phyloP scores from a whole-genome alignment of 2,113 vertebrate genomes.

The Salminus brasiliensis region DNA sequence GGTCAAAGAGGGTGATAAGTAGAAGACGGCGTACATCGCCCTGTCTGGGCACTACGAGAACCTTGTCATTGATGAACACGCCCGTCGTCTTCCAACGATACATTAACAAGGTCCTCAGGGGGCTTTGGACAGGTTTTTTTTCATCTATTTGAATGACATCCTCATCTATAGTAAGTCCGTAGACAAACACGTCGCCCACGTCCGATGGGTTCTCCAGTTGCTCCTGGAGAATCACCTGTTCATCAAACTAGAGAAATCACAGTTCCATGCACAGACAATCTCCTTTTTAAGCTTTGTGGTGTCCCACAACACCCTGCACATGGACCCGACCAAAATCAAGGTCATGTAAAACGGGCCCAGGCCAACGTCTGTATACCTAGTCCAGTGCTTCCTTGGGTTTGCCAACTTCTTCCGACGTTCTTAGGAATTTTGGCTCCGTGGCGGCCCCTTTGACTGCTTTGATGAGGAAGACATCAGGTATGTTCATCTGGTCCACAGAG shows the following conservation, averaged over 20 bases:
- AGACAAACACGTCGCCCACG: neutral
- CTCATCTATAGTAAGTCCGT: neutral
- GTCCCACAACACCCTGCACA: neutral
- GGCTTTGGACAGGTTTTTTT: neutral
- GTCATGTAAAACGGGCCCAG: neutral
- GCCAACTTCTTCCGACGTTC: too few relatives aligned
- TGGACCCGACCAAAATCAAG: neutral
- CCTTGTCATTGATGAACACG: neutral
- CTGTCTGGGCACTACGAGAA: neutral
- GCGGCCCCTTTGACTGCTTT: too few relatives aligned
- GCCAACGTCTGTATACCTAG: neutral
- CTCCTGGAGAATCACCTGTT: neutral
- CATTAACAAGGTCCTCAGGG: neutral
- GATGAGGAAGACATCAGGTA: too few relatives aligned
- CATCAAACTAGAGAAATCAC: neutral
- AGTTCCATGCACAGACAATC: too few relatives aligned
- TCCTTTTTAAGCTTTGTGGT: neutral
- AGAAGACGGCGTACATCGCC: neutral
- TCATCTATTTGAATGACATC: neutral
- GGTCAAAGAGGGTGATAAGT: conserved; percentile 3
- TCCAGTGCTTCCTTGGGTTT: neutral
- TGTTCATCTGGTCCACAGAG: too few relatives aligned
- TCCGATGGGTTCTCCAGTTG: neutral
- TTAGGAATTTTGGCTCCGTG: too few relatives aligned
- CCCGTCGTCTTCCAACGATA: neutral